Evolutionary conservation across 92 coral and sea anemone species (phyloP).

Genomic region (Hydrozoanthus gracilis): DNA sequence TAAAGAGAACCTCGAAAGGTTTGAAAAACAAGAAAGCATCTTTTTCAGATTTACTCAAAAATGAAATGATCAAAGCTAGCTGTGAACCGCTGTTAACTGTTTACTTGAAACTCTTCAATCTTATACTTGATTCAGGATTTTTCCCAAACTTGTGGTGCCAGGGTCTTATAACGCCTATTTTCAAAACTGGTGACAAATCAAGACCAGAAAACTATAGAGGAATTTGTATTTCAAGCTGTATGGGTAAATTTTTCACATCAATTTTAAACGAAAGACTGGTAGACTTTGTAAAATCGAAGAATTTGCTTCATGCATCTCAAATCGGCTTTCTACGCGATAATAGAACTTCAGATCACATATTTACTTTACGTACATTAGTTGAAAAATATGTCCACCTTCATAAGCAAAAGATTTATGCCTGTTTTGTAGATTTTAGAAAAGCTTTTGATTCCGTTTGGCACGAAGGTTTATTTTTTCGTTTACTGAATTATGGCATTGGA

Average conservation of each 20-base stretch:
- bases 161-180: conserved; percentile 30
- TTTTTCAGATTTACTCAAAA: neutral
- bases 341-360: neutral
- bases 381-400: conserved; percentile 2
- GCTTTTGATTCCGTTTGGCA: no score
- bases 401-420: neutral
- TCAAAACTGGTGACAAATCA: no score
- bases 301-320: conserved; percentile 24
- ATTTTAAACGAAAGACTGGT: conserved; percentile 33
- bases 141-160: neutral
- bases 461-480: neutral
- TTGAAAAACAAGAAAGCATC: conserved; percentile 21
- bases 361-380: conserved; percentile 5
- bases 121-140: neutral
- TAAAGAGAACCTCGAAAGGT: neutral
- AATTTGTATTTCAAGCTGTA: conserved; percentile 25
- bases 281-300: conserved; percentile 26
- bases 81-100: neutral
- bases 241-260: conserved; percentile 40
- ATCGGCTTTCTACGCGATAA: conserved; percentile 10
- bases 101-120: conserved; percentile 24
- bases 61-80: conserved; percentile 29
- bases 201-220: conserved; percentile 2
- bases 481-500: conserved; percentile 9
- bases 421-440: no score